Percentiles rank a stretch among this genome's conserved stretches.
Evolutionary conservation across 2,113 vertebrate genomes (phyloP).

Genomic region (Piaya cayana): DNA sequence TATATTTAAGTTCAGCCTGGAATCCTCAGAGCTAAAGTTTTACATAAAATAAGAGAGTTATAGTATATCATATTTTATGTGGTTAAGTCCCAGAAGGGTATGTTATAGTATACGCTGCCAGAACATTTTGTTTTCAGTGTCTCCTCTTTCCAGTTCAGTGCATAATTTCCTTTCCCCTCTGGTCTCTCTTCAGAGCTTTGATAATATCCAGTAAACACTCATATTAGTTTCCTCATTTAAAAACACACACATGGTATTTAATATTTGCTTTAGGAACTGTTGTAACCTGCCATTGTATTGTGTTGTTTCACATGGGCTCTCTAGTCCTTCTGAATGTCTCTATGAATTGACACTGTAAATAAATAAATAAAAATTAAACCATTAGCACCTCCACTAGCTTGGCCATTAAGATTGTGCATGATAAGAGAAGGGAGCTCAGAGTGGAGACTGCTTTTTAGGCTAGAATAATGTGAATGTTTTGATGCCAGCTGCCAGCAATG

Average conservation of each 20-base stretch:
- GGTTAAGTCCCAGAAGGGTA: not conserved
- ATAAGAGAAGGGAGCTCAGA: not conserved
- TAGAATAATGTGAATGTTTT: not conserved
- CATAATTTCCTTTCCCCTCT: slow-evolving; percentile 7
- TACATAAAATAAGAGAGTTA: not conserved
- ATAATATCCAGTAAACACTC: not conserved
- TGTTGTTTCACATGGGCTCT: not conserved
- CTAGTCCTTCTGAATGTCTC: not conserved
- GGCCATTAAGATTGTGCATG: not conserved
- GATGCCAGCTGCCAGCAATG: not conserved
- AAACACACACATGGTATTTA: not conserved
- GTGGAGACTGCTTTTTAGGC: not conserved
- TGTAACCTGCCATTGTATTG: not conserved
- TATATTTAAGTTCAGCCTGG: not conserved
- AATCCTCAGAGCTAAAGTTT: not conserved
- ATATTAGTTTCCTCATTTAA: not conserved
- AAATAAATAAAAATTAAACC: too few relatives aligned
- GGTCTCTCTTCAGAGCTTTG: not conserved
- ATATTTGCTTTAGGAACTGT: not conserved
- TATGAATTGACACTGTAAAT: not conserved
- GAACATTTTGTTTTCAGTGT: slow-evolving; percentile 14
- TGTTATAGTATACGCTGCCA: not conserved
- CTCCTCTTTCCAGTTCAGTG: not conserved
- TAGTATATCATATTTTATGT: not conserved
- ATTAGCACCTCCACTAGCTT: not conserved